Percentiles rank a stretch among this genome's conserved stretches.
These are phyloP conservation scores for Acrobasis consociella DNA, from an alignment of 2,888 invertebrate species.

Conservation along the genomic window DNA sequence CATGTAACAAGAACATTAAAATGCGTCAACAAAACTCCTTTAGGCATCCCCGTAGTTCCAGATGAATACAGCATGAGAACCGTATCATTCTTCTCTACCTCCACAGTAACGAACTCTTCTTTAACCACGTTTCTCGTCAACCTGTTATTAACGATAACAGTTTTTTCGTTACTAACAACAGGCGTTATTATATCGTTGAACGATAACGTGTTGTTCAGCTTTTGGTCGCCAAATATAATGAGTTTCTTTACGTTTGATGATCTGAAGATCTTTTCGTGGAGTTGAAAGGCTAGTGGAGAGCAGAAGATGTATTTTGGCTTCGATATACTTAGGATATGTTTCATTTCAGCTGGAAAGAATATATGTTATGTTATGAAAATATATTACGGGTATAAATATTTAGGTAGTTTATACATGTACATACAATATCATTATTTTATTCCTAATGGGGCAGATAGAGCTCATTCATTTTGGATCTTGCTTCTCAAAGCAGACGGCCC, in stretches of 20 bases:
- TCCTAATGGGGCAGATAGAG: too few relatives aligned
- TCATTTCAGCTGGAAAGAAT: constrained; percentile 60
- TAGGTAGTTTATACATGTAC: not conserved
- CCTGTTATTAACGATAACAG: constrained; percentile 34
- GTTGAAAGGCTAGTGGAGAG: constrained; percentile 52
- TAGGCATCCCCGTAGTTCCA: constrained; percentile 67
- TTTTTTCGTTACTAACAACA: not conserved
- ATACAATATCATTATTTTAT: not conserved
- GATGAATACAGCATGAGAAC: constrained; percentile 64
- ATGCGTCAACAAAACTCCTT: constrained; percentile 66
- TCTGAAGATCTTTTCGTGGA: constrained; percentile 44
- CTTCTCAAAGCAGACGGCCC: too few relatives aligned
- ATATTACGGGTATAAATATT: too few relatives aligned
- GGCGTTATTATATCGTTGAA: constrained; percentile 45
- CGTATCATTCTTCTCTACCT: constrained; percentile 51
- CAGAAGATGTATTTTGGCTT: constrained; percentile 59
- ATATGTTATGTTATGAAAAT: not conserved
- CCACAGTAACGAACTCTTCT: constrained; percentile 49
- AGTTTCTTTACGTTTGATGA: constrained; percentile 43
- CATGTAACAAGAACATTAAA: constrained; percentile 47
- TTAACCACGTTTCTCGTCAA: constrained; percentile 42
- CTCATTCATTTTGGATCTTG: too few relatives aligned
- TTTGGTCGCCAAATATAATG: constrained; percentile 54
- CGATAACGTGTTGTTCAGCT: constrained; percentile 36
- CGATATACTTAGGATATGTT: constrained; percentile 54